Percentiles rank a stretch among this genome's conserved stretches.
Conservation (phyloP, 2,113 vertebrate species). For the Tachuris rubrigastra region DNA sequence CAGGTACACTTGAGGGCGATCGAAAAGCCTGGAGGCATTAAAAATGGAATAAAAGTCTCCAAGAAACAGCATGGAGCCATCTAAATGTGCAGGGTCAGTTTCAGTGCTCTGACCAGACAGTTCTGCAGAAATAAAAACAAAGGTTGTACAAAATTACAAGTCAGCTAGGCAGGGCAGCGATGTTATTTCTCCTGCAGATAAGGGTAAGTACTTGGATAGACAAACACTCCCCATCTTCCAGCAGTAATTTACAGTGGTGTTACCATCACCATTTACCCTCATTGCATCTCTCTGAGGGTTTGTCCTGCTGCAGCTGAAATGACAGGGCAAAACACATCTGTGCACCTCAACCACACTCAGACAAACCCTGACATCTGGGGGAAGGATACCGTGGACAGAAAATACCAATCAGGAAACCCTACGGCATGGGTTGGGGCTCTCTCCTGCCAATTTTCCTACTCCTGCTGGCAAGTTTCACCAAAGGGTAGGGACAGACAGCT, state of each 20-base stretch:
- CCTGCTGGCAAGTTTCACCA: background rate
- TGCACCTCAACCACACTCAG: rapidly evolving
- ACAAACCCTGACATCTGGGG: background rate
- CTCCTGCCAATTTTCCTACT: background rate
- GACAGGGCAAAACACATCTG: background rate
- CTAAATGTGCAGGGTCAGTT: background rate
- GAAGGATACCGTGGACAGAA: background rate
- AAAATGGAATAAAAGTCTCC: background rate
- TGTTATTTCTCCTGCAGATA: background rate
- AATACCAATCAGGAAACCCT: background rate
- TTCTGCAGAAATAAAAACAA: background rate
- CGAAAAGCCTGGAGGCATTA: background rate
- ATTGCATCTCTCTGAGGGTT: background rate
- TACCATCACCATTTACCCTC: background rate
- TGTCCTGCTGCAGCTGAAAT: background rate
- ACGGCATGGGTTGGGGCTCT: background rate
- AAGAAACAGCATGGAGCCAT: background rate
- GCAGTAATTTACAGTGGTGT: background rate
- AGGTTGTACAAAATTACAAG: background rate
- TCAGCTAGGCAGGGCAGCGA: background rate
- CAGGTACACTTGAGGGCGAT: background rate
- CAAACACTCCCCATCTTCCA: background rate
- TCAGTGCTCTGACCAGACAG: background rate
- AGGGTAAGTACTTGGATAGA: background rate
- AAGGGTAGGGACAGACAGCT: background rate